Percentiles rank a stretch among this genome's conserved stretches.
Evolutionary conservation across 2,113 vertebrate species (phyloP).

Genomic region (Hydrochoerus hydrochaeris): DNA sequence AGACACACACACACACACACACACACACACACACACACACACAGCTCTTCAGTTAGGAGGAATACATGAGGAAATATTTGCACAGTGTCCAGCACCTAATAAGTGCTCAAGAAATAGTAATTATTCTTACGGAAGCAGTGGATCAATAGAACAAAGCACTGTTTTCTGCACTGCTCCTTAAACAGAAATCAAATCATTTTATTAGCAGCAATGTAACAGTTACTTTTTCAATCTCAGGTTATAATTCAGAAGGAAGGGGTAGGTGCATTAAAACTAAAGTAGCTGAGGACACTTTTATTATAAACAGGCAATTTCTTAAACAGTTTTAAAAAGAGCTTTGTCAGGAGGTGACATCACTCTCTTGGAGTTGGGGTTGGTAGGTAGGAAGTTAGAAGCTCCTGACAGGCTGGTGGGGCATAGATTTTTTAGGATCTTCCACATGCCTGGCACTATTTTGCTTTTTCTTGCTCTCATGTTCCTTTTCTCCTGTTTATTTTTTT

Average conservation of each 20-base stretch:
- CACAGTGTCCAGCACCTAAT: background rate
- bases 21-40: background rate
- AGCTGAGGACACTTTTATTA: background rate
- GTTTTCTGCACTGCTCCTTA: background rate
- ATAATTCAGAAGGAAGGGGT: background rate
- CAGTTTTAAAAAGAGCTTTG: background rate
- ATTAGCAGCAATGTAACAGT: background rate
- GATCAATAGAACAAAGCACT: background rate
- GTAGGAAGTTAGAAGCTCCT: background rate
- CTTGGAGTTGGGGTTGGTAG: background rate
- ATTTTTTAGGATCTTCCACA: background rate
- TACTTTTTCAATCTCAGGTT: slow-evolving; percentile 29
- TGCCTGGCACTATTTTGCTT: background rate
- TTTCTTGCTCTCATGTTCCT: background rate
- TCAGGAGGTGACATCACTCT: background rate
- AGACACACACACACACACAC: background rate
- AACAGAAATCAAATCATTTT: background rate
- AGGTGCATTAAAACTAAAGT: background rate
- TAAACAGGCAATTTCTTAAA: background rate
- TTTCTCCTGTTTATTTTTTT: background rate
- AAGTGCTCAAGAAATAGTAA: background rate
- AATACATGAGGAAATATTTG: background rate
- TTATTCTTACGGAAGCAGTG: background rate
- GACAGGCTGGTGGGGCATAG: background rate
- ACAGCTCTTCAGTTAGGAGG: background rate